Evolutionary conservation across 2,888 invertebrate species (phyloP).

Genomic region (Heliconius erato): DNA sequence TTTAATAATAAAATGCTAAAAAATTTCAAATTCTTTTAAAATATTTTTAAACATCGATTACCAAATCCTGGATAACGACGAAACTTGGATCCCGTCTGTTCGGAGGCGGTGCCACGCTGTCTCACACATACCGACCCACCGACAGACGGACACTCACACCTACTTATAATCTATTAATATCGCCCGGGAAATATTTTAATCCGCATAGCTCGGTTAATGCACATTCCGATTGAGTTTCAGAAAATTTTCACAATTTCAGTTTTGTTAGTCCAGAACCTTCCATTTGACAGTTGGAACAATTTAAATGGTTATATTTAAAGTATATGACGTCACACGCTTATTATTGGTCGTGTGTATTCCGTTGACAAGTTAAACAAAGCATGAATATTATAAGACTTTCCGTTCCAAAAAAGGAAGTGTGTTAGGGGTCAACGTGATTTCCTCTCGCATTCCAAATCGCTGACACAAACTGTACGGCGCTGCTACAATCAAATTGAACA

Average conservation of each 20-base stretch:
- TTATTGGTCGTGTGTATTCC: constrained; percentile 54
- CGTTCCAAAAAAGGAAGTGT: constrained; percentile 76
- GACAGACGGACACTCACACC: constrained; percentile 80
- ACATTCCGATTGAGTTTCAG: constrained; percentile 74
- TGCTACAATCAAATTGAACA: constrained; percentile 76
- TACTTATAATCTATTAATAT: constrained; percentile 83
- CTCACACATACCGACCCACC: constrained; percentile 80
- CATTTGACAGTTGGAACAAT: constrained; percentile 20
- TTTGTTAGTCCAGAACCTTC: constrained; percentile 21
- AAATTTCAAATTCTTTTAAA: constrained; percentile 50
- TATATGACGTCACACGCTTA: constrained; percentile 63
- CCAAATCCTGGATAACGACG: constrained; percentile 78
- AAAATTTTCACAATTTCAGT: constrained; percentile 48
- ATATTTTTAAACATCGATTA: constrained; percentile 64
- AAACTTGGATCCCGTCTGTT: constrained; percentile 74
- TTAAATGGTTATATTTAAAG: constrained; percentile 28
- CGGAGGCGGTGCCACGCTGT: constrained; percentile 84
- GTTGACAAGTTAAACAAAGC: constrained; percentile 44
- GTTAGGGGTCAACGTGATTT: constrained; percentile 81
- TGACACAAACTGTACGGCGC: constrained; percentile 74
- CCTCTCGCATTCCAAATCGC: constrained; percentile 80
- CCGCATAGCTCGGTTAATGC: constrained; percentile 82
- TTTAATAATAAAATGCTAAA: background rate
- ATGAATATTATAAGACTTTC: constrained; percentile 64
- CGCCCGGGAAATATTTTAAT: constrained; percentile 84